phyloP scores from a whole-genome alignment of 2,888 invertebrate genomes.

The Incurvaria masculella region DNA sequence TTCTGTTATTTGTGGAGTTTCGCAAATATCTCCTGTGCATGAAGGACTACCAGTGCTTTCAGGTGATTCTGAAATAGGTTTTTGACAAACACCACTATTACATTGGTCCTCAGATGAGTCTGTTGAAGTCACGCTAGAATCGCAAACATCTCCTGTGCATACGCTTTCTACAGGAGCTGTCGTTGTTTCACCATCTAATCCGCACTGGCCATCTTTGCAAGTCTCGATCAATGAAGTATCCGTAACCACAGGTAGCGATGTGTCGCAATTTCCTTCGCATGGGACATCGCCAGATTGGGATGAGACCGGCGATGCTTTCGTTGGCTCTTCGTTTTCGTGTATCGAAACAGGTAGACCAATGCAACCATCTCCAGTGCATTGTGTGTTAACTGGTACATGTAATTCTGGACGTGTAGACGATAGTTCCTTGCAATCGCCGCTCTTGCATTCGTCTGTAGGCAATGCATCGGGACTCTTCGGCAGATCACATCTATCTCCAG shows the following conservation, averaged over 20 bases:
- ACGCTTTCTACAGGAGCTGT: not conserved
- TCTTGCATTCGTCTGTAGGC: not conserved
- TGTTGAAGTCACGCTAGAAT: not conserved
- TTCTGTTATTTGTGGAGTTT: no score
- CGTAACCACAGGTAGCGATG: not conserved
- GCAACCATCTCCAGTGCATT: not conserved
- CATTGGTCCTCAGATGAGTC: not conserved
- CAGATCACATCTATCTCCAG: constrained; percentile 18
- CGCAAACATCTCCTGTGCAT: not conserved
- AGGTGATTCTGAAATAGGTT: not conserved
- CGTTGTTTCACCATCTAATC: not conserved
- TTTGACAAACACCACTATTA: not conserved
- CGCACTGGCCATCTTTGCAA: not conserved
- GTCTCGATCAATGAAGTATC: not conserved
- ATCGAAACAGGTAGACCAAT: not conserved
- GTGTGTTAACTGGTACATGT: not conserved
- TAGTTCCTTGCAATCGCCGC: not conserved
- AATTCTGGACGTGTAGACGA: not conserved
- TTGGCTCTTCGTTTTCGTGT: not conserved
- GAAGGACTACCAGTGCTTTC: not conserved
- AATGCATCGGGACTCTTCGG: not conserved
- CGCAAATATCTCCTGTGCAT: not conserved
- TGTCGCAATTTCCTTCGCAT: not conserved
- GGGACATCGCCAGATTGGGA: not conserved
- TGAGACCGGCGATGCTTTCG: not conserved